Evolutionary conservation across 1,140 invertebrate species (phyloP).

Genomic region (Homarus americanus): DNA sequence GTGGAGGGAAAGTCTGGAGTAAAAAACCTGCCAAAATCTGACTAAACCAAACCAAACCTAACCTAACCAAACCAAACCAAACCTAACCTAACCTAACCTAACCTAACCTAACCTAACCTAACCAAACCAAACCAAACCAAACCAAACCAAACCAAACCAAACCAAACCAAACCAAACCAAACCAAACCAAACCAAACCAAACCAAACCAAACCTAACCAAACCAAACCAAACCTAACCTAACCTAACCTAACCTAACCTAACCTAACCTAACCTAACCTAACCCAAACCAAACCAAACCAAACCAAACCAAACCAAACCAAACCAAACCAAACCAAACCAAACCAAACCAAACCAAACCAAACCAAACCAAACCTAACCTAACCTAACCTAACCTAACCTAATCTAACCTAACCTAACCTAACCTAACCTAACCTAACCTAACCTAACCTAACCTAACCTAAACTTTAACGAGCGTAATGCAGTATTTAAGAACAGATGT

Average conservation of each 20-base stretch:
- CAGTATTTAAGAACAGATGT: no score
- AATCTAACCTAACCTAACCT: not conserved
- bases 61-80: no score
- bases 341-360: not conserved
- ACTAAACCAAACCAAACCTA: slow-evolving; percentile 1
- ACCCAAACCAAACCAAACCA: no score
- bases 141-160: no score
- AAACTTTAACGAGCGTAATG: not conserved
- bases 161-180: not conserved
- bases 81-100: not conserved
- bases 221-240: not conserved
- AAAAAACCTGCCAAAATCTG: not conserved
- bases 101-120: not conserved
- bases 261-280: not conserved
- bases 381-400: not conserved
- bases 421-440: not conserved
- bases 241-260: not conserved
- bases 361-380: not conserved
- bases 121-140: no score
- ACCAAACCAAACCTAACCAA: not conserved
- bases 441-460: not conserved
- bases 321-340: not conserved
- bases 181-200: not conserved
- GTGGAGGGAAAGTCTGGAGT: no score
- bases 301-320: not conserved